Conservation (phyloP, 2,888 invertebrate species). For the Rotaria sp. region DNA sequence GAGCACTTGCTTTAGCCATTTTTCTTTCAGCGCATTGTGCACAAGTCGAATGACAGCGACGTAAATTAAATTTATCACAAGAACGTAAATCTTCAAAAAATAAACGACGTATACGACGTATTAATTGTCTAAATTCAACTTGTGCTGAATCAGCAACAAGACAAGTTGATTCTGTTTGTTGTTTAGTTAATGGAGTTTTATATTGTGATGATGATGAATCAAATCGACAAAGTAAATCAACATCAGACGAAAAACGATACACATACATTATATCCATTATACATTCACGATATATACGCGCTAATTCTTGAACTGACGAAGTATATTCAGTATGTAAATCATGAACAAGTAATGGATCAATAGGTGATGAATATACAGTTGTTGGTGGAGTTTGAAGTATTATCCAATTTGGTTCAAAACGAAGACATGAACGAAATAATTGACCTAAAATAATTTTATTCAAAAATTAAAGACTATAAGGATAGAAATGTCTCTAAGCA, state of each 20-base stretch:
- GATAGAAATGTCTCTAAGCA: too few species aligned
- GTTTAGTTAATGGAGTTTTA: neutral
- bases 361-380: neutral
- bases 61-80: neutral
- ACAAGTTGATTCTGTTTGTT: neutral
- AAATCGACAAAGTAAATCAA: constrained; percentile 9
- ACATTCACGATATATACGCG: neutral
- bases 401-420: constrained; percentile 19
- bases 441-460: neutral
- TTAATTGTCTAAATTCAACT: constrained; percentile 12
- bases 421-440: neutral
- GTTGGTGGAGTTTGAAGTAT: neutral
- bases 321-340: neutral
- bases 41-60: neutral
- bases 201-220: constrained; percentile 4
- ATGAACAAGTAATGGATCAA: constrained; percentile 20
- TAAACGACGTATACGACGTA: neutral
- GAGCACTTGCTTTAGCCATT: neutral
- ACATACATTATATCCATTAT: constrained; percentile 21
- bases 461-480: neutral
- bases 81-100: neutral
- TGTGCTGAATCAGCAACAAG: constrained; percentile 4
- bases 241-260: constrained; percentile 5
- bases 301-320: neutral
- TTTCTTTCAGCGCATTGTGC: neutral